phyloP scores from a whole-genome alignment of 1,140 invertebrate species.

The Trichonephila clavipes region DNA sequence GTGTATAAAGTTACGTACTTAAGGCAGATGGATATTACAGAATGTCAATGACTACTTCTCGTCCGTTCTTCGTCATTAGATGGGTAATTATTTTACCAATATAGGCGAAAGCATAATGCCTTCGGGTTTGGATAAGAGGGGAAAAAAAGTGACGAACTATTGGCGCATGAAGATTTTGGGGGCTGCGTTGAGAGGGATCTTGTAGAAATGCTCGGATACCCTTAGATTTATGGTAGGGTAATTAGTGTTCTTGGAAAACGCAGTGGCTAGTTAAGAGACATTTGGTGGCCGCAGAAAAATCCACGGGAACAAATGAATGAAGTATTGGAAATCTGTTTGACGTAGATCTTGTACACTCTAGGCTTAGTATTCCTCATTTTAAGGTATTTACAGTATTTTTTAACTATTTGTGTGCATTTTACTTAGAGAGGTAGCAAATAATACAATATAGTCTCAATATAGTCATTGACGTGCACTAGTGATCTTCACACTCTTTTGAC shows the following conservation, averaged over 20 bases:
- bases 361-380: no score
- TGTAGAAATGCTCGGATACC: background rate
- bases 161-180: slow-evolving; percentile 10
- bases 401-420: no score
- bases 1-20: slow-evolving; percentile 70
- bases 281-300: background rate
- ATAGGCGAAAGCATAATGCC: slow-evolving; percentile 49
- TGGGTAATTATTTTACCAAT: slow-evolving; percentile 75
- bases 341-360: no score
- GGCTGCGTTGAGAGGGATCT: background rate
- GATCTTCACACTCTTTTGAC: no score
- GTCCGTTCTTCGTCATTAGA: slow-evolving; percentile 66
- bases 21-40: slow-evolving; percentile 67
- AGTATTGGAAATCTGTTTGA: background rate
- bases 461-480: no score
- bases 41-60: slow-evolving; percentile 62
- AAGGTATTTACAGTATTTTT: no score
- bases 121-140: background rate
- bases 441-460: no score
- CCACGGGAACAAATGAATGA: background rate
- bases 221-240: slow-evolving; percentile 20
- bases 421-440: no score
- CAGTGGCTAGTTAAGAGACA: background rate
- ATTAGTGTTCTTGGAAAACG: background rate
- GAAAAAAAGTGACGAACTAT: slow-evolving; percentile 34